Percentiles rank a stretch among this genome's conserved stretches.
Conservation (phyloP, 2,113 vertebrate species). For the Pelodiscus sinensis region DNA sequence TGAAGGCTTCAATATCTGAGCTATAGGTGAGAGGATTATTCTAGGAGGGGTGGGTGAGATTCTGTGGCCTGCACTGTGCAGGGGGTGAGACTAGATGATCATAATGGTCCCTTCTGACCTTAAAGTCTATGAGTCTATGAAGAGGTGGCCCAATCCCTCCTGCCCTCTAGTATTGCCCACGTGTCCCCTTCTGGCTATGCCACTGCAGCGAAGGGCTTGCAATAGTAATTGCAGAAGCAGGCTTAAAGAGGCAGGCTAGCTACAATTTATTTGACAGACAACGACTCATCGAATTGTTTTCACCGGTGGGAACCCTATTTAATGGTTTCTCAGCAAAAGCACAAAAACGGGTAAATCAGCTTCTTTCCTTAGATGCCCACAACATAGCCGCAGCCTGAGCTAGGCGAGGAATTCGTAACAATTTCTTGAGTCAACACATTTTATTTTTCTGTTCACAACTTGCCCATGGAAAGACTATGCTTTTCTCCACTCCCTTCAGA, state of each 20-base stretch:
- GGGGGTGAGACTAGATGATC: too few species aligned
- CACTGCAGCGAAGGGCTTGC: background rate
- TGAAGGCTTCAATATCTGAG: too few species aligned
- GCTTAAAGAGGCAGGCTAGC: background rate
- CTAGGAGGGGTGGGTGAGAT: too few species aligned
- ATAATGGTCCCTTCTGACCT: too few species aligned
- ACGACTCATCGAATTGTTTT: background rate
- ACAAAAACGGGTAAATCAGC: background rate
- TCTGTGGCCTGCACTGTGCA: too few species aligned
- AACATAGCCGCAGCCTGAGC: fast-evolving
- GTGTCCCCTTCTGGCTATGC: too few species aligned
- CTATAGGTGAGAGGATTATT: too few species aligned
- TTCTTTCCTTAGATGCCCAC: background rate
- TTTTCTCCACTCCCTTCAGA: background rate
- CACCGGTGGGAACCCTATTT: fast-evolving
- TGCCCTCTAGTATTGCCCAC: too few species aligned
- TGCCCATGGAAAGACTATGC: background rate
- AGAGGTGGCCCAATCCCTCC: too few species aligned
- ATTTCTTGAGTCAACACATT: background rate
- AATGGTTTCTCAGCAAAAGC: background rate
- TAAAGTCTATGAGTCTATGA: too few species aligned
- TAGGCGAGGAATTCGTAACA: background rate
- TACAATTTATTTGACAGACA: too few species aligned
- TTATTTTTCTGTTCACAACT: background rate
- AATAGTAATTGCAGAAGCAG: background rate